Conservation (phyloP, 2,113 vertebrate species). For the Phainopepla nitens region DNA sequence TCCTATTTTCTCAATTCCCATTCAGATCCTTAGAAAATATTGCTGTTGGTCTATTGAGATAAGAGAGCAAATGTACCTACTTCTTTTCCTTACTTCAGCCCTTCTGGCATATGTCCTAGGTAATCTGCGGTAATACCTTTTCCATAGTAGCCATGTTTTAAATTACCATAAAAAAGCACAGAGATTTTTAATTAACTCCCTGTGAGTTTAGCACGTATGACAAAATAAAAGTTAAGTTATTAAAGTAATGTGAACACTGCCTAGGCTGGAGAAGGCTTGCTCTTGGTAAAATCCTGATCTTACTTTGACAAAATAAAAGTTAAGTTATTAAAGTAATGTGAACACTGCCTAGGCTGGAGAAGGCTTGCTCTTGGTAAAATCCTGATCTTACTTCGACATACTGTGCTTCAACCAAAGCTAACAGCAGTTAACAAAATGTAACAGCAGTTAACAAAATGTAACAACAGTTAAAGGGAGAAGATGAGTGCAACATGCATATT, state of each 20-base stretch:
- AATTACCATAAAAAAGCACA: not conserved
- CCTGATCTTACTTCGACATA: not conserved
- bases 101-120: not conserved
- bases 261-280: not conserved
- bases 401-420: not conserved
- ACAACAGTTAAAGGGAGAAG: not conserved
- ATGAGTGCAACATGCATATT: not conserved
- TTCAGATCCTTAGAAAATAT: not conserved
- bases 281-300: not conserved
- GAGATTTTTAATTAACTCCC: not conserved
- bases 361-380: not conserved
- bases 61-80: not conserved
- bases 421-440: not conserved
- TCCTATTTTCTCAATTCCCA: not conserved
- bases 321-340: not conserved
- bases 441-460: not conserved
- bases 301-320: not conserved
- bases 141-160: not conserved
- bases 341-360: not conserved
- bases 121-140: not conserved
- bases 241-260: not conserved
- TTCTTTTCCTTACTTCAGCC: not conserved
- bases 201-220: accelerated
- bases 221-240: not conserved
- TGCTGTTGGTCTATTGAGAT: not conserved